These are phyloP conservation scores for Sternotherus odoratus DNA, from an alignment of 2,797 vertebrate genomes.

Conservation along the genomic window DNA sequence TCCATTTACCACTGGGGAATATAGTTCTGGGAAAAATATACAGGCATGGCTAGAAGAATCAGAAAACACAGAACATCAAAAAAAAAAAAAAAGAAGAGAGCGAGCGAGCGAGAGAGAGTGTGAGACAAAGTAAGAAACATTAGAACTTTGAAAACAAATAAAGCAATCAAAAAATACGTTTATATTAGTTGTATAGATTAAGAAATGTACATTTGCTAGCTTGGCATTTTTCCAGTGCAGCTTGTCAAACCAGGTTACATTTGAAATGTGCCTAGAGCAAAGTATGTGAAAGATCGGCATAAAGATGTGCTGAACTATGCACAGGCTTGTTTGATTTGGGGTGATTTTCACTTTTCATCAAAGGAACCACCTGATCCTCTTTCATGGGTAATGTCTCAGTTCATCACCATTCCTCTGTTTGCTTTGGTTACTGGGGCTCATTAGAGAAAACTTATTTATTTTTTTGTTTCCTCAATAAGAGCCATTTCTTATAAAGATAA, in stretches of 20 bases:
- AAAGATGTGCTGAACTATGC: constrained; percentile 69
- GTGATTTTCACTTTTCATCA: constrained; percentile 82
- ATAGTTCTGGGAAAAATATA: not conserved
- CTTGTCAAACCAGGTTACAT: constrained; percentile 83
- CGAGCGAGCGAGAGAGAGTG: no score
- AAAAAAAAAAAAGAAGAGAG: not conserved
- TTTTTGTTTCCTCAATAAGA: constrained; percentile 79
- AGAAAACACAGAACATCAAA: not conserved
- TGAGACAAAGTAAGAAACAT: constrained; percentile 1
- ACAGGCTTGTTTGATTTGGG: constrained; percentile 82
- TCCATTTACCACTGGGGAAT: not conserved
- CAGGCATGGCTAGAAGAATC: not conserved
- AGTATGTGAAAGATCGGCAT: constrained; percentile 69
- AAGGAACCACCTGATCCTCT: constrained; percentile 77
- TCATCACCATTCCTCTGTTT: constrained; percentile 78
- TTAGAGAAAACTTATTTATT: constrained; percentile 74
- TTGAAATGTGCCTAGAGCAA: constrained; percentile 80
- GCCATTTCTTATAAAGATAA: constrained; percentile 70
- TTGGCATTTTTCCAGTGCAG: constrained; percentile 74
- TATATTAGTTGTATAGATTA: constrained; percentile 50
- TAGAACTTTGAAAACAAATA: not conserved
- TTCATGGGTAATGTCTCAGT: constrained; percentile 62
- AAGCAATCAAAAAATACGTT: not conserved
- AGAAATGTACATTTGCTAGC: constrained; percentile 59
- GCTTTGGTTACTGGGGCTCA: constrained; percentile 82